Conservation (phyloP, 2,113 vertebrate genomes). For the Caranx ignobilis region DNA sequence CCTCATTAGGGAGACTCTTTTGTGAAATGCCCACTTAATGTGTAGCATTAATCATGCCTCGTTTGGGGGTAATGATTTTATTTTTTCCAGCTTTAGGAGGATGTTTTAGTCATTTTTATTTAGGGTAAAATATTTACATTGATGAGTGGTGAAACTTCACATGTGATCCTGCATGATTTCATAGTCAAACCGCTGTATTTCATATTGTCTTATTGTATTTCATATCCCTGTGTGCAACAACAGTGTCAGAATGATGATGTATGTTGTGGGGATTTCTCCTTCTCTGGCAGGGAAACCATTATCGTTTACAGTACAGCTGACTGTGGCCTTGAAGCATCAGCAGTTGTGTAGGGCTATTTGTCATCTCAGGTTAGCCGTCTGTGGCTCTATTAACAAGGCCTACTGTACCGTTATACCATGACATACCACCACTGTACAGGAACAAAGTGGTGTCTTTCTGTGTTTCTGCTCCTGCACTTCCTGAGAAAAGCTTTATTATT, state of each 20-base stretch:
- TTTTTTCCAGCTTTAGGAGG: constrained; percentile 9
- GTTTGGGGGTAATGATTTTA: constrained; percentile 26
- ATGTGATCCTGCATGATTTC: neutral
- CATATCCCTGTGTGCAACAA: neutral
- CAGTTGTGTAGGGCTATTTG: constrained; percentile 53
- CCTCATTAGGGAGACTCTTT: constrained; percentile 52
- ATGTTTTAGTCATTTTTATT: neutral
- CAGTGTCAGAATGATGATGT: constrained; percentile 23
- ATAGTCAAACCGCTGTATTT: neutral
- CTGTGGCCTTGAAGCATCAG: constrained; percentile 57
- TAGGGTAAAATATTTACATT: neutral
- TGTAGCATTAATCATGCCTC: constrained; percentile 45
- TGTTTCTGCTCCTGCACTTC: neutral
- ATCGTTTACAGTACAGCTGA: constrained; percentile 45
- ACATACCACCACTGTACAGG: constrained; percentile 23
- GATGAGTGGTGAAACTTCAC: neutral
- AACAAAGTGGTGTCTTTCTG: constrained; percentile 2
- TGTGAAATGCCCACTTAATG: constrained; percentile 53
- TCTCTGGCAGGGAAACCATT: constrained; percentile 46
- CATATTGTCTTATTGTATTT: neutral
- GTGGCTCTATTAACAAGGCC: constrained; percentile 61
- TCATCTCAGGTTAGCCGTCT: constrained; percentile 55
- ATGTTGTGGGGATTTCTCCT: constrained; percentile 48
- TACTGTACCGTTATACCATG: constrained; percentile 36
- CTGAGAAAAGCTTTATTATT: neutral